These are phyloP conservation scores for Zosterops lateralis DNA, from an alignment of 2,113 vertebrate species.

Conservation along the genomic window DNA sequence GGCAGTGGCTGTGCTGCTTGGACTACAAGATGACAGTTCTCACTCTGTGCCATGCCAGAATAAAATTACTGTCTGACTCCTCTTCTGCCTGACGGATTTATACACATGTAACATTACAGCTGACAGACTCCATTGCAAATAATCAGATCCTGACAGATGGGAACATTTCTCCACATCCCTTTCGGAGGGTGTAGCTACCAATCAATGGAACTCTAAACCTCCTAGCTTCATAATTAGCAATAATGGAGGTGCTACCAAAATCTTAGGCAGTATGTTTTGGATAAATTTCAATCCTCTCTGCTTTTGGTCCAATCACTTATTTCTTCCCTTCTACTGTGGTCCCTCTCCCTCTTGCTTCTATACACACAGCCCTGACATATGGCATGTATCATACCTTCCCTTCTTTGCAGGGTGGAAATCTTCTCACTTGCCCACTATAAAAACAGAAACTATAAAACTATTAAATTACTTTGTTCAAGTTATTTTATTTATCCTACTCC, in stretches of 20 bases:
- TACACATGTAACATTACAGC: background rate
- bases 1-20: background rate
- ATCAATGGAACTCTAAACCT: background rate
- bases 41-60: background rate
- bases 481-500: background rate
- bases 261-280: background rate
- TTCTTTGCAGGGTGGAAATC: slow-evolving; percentile 33
- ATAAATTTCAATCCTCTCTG: slow-evolving; percentile 6
- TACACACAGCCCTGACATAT: background rate
- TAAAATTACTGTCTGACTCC: background rate
- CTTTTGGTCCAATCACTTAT: slow-evolving; percentile 12
- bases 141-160: background rate
- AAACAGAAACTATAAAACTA: background rate
- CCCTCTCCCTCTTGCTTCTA: background rate
- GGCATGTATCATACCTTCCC: slow-evolving; percentile 20
- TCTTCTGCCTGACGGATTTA: background rate
- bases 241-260: background rate
- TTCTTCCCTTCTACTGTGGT: background rate
- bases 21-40: background rate
- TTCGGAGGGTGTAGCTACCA: background rate
- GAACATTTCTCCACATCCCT: background rate
- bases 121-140: background rate
- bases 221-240: background rate
- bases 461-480: background rate
- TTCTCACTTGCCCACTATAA: background rate